phyloP scores from a whole-genome alignment of 2,888 invertebrate species.

The Anthrax anthrax region DNA sequence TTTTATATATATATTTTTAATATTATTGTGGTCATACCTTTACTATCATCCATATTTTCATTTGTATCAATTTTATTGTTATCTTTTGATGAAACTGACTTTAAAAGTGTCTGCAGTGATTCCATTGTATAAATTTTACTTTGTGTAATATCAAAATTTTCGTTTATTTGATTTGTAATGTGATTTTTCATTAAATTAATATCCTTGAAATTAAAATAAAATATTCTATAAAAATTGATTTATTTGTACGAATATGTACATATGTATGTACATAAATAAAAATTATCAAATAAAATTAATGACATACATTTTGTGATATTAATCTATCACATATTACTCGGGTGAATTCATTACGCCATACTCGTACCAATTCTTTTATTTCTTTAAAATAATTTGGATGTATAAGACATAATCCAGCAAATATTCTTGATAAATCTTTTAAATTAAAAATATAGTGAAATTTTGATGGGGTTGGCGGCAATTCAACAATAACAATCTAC shows the following conservation, averaged over 20 bases:
- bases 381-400: slow-evolving; percentile 54
- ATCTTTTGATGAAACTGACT: too few species aligned
- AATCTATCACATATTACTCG: slow-evolving; percentile 79
- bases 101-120: too few species aligned
- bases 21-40: too few species aligned
- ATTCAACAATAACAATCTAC: slow-evolving; percentile 53
- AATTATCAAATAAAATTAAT: background rate
- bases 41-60: too few species aligned
- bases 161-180: slow-evolving; percentile 45
- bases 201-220: slow-evolving; percentile 37
- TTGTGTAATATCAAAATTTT: slow-evolving; percentile 29
- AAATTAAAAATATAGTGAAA: slow-evolving; percentile 93
- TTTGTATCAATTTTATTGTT: too few species aligned
- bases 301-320: slow-evolving; percentile 45
- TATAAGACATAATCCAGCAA: slow-evolving; percentile 66
- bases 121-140: too few species aligned
- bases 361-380: slow-evolving; percentile 56
- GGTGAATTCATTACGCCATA: slow-evolving; percentile 84
- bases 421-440: slow-evolving; percentile 74
- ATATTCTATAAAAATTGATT: background rate
- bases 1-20: too few species aligned
- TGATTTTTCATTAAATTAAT: slow-evolving; percentile 45
- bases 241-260: too few species aligned
- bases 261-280: too few species aligned
- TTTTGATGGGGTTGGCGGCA: slow-evolving; percentile 83